Evolutionary conservation across 2,113 vertebrate genomes (phyloP).

Genomic region (Bubalus kerabau): DNA sequence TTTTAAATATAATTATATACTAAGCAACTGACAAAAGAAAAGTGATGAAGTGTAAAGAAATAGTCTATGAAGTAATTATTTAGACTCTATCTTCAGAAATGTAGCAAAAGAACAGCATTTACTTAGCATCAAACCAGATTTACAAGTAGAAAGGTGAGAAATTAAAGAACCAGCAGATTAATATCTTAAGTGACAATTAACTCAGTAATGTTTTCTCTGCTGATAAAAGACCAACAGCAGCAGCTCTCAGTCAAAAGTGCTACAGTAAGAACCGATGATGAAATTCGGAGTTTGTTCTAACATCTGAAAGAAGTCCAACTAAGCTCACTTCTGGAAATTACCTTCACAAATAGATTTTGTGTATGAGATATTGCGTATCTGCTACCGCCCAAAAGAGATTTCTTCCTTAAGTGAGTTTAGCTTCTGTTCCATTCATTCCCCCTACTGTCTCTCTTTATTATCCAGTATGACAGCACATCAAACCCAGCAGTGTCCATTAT

Average conservation of each 20-base stretch:
- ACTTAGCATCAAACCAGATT: conserved; percentile 49
- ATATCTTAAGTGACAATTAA: conserved; percentile 70
- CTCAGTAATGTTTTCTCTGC: conserved; percentile 59
- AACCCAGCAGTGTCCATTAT: not conserved
- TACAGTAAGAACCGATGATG: conserved; percentile 56
- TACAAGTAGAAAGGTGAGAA: conserved; percentile 48
- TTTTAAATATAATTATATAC: conserved; percentile 78
- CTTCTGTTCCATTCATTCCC: not conserved
- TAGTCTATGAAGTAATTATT: conserved; percentile 70
- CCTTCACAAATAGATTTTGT: not conserved
- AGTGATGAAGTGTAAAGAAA: conserved; percentile 69
- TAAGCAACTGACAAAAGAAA: conserved; percentile 65
- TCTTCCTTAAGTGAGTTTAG: not conserved
- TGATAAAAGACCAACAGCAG: conserved; percentile 1
- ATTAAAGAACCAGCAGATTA: conserved; percentile 63
- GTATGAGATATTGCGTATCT: not conserved
- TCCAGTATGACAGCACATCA: not conserved
- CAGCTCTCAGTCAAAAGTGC: conserved; percentile 52
- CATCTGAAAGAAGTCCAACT: conserved; percentile 59
- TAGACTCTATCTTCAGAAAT: conserved; percentile 64
- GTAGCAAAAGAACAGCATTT: conserved; percentile 64
- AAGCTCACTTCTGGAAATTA: conserved; percentile 65
- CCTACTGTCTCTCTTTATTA: not conserved
- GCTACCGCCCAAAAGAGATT: not conserved
- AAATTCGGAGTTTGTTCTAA: conserved; percentile 72